Conservation (phyloP, 2,113 vertebrate genomes). For the Scalopus aquaticus region DNA sequence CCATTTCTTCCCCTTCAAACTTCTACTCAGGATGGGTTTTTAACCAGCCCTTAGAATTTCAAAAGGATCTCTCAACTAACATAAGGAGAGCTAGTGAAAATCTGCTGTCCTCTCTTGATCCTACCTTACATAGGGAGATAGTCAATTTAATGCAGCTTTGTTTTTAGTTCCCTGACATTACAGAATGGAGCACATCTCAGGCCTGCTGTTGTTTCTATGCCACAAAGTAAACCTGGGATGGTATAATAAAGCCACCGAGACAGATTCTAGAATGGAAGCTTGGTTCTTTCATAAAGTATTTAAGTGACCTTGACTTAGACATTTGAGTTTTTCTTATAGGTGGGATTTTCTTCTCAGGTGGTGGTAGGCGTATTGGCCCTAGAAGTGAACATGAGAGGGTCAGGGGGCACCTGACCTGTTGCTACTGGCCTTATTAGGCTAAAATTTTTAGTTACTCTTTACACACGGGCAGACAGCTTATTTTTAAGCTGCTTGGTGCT, state of each 20-base stretch:
- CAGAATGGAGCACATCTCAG: not conserved
- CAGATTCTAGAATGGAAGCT: not conserved
- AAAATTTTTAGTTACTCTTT: not conserved
- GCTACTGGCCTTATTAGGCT: not conserved
- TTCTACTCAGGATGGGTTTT: not conserved
- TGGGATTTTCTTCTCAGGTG: not conserved
- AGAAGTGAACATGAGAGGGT: not conserved
- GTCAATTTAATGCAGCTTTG: not conserved
- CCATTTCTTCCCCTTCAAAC: not conserved
- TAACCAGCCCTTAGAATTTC: not conserved
- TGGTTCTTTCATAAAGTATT: not conserved
- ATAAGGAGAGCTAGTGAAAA: not conserved
- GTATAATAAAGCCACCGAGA: constrained; percentile 21
- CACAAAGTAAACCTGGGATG: not conserved
- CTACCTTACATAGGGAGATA: not conserved
- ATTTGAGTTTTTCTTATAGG: not conserved
- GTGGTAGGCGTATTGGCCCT: not conserved
- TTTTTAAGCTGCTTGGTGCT: not conserved
- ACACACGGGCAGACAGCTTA: not conserved
- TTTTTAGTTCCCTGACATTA: not conserved
- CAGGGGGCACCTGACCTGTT: not conserved
- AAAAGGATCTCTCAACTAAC: not conserved
- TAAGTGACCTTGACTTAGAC: not conserved
- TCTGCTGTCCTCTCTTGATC: not conserved
- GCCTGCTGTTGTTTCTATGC: not conserved